A percentile compares a stretch with the other conserved stretches of the same genome.
Conservation (phyloP, 2,113 vertebrate genomes). For the Stictonetta naevosa region DNA sequence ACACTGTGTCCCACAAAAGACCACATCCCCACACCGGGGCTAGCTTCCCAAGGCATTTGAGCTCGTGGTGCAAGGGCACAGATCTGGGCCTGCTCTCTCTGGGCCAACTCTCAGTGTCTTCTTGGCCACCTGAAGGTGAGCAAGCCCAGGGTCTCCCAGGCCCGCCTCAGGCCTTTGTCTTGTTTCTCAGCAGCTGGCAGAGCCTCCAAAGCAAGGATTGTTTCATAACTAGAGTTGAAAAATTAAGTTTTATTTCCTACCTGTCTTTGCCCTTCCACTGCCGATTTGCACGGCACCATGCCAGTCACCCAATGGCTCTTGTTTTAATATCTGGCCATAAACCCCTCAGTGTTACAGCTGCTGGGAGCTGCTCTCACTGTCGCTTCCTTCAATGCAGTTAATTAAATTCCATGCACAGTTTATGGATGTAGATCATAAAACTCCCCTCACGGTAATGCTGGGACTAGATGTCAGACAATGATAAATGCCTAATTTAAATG, state of each 20-base stretch:
- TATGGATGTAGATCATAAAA: constrained; percentile 69
- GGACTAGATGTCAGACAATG: constrained; percentile 61
- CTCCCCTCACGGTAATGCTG: constrained; percentile 39
- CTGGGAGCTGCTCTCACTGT: constrained; percentile 56
- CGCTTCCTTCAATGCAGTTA: constrained; percentile 59
- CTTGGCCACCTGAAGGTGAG: neutral
- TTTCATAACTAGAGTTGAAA: constrained; percentile 41
- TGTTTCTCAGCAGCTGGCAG: neutral
- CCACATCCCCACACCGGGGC: too few relatives aligned
- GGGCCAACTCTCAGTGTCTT: neutral
- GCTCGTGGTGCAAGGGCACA: neutral
- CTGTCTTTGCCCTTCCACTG: constrained; percentile 58
- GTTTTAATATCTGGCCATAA: constrained; percentile 74
- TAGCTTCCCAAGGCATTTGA: neutral
- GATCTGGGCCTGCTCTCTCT: neutral
- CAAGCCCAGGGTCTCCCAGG: neutral
- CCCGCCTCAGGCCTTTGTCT: neutral
- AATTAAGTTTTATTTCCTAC: constrained; percentile 70
- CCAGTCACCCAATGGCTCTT: constrained; percentile 62
- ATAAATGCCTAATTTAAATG: constrained; percentile 47
- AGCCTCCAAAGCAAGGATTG: neutral
- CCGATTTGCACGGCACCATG: constrained; percentile 52
- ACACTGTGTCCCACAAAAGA: neutral
- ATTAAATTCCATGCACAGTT: constrained; percentile 74
- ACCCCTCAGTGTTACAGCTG: constrained; percentile 68